Conservation (phyloP, 2,113 vertebrate species). For the Caretta caretta region DNA sequence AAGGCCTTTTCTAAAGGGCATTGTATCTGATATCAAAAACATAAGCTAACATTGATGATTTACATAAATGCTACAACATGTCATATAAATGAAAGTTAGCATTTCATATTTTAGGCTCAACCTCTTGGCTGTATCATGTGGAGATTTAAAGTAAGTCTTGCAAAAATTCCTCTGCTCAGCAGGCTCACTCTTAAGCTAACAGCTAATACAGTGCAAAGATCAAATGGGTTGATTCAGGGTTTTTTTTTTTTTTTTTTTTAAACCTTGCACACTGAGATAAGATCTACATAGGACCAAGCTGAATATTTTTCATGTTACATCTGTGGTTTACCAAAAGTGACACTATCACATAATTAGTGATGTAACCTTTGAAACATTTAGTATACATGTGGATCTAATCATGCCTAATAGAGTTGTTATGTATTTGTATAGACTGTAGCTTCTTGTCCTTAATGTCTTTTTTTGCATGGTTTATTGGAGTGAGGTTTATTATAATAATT, state of each 20-base stretch:
- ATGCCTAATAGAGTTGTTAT: conserved; percentile 52
- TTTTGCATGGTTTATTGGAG: conserved; percentile 32
- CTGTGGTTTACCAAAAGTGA: conserved; percentile 69
- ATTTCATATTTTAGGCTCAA: conserved; percentile 54
- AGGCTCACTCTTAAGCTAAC: conserved; percentile 59
- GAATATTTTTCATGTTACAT: conserved; percentile 72
- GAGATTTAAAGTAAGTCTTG: conserved; percentile 63
- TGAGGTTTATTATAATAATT: conserved; percentile 34
- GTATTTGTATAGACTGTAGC: conserved; percentile 38
- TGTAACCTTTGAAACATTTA: conserved; percentile 67
- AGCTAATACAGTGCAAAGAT: conserved; percentile 64
- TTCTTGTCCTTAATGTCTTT: conserved; percentile 54
- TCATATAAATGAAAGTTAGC: conserved; percentile 59
- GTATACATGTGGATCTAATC: conserved; percentile 64
- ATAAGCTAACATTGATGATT: conserved; percentile 48
- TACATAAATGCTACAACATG: conserved; percentile 65
- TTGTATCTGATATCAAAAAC: conserved; percentile 54
- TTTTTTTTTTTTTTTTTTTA: conserved; percentile 46
- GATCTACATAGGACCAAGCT: conserved; percentile 61
- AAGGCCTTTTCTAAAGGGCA: conserved; percentile 35
- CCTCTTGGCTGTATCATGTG: conserved; percentile 56
- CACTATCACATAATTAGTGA: conserved; percentile 70
- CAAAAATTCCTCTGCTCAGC: conserved; percentile 65
- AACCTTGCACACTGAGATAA: conserved; percentile 62
- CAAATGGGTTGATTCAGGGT: conserved; percentile 58